Base-by-base conservation (phyloP, 2,797 vertebrate genomes). In the Rousettus madagascariensis region DNA sequence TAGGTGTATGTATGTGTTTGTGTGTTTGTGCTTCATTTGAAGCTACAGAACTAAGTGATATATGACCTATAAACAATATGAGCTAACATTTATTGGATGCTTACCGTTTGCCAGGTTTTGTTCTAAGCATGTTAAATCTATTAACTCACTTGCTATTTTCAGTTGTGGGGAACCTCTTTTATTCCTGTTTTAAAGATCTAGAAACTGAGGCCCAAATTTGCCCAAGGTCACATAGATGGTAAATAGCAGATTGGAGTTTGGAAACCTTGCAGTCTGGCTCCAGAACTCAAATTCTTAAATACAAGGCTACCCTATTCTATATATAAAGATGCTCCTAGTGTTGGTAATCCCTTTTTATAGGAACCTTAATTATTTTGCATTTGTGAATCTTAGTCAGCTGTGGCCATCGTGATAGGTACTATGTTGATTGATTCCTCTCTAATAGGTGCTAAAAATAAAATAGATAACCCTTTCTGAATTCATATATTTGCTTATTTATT, bases 21-120 rank as follows among this genome's bases (percentile, higher is more conserved):
- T 30, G 41, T 28, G 57, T 43, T 19, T n/a, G 4, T 49, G n/a
- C 53, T 95, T 77, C 43, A 82, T 72, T 68, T 89, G 38, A 95
- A 66, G 41, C 80, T 66, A 75, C 36, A 96, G 85, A 96, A 68
- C 38, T 82, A 95, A 91, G 74, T 61, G 79, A 95, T 68, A 59
- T 51, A 74, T 89, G 30, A 63, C 57, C 55, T 91, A 15, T 46
- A 75, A 80, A 82, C 93, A 61, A 61, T 69, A 75, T 86, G 5
- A 94, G 43, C 38, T 72, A 86, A 90, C 36, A 90, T 77, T 77
- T 91, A 75, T n/a, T 83, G 57, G 78, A 24, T 57, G 49, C 57
- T 83, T 86, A 91, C n/a, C 66, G 38, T 85, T 53, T 84, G 22
- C n/a, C 4, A 85, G n/a, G 30, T 61, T 95, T 63, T 75, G 22